phyloP scores from a whole-genome alignment of 2,113 vertebrate genomes.

The Lipophrys pholis region DNA sequence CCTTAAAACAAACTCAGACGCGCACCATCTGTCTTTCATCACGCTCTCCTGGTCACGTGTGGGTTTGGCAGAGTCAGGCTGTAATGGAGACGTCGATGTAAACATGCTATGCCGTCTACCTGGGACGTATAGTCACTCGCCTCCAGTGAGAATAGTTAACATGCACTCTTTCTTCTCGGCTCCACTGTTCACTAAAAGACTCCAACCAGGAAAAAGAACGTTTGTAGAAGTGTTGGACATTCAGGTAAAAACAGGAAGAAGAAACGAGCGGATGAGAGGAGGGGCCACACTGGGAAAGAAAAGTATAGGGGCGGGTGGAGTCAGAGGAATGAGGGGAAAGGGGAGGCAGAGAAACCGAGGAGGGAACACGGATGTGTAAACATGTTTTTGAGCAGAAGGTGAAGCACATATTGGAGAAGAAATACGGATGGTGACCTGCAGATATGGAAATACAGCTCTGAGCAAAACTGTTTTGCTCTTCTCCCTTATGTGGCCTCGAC shows the following conservation, averaged over 20 bases:
- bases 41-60: slow-evolving; percentile 19
- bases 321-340: slow-evolving; percentile 24
- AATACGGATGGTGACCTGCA: neutral
- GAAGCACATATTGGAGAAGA: slow-evolving; percentile 7
- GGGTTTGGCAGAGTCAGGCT: slow-evolving; percentile 12
- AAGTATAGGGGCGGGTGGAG: slow-evolving; percentile 20
- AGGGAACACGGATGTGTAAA: slow-evolving; percentile 45
- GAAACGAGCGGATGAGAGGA: neutral
- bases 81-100: slow-evolving; percentile 32
- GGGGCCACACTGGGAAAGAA: slow-evolving; percentile 7
- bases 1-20: slow-evolving; percentile 19
- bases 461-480: too few relatives aligned
- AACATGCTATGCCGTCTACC: slow-evolving; percentile 9
- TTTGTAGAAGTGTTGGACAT: neutral
- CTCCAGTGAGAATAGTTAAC: too few relatives aligned
- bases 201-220: too few relatives aligned
- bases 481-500: too few relatives aligned
- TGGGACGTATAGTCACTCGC: neutral
- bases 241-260: neutral
- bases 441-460: slow-evolving; percentile 24
- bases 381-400: slow-evolving; percentile 61
- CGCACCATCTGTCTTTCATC: slow-evolving; percentile 56
- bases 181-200: too few relatives aligned
- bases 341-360: neutral
- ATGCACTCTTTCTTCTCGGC: too few relatives aligned